phyloP scores from a whole-genome alignment of 2,888 invertebrate genomes.

The Drosophila macrothrix region DNA sequence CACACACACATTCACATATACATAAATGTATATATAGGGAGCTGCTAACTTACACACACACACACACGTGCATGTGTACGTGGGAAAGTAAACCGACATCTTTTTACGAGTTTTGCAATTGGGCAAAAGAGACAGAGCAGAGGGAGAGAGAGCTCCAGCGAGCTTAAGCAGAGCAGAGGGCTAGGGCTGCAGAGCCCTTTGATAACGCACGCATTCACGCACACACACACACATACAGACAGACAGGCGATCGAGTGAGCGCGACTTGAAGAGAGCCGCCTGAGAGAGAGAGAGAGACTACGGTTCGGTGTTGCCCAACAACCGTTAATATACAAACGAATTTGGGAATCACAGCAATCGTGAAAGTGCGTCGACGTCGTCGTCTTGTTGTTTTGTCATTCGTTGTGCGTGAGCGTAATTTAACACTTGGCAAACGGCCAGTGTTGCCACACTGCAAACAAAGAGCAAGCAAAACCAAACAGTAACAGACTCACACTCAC shows the following conservation, averaged over 20 bases:
- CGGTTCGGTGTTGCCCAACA: constrained; percentile 46
- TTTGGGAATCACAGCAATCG: constrained; percentile 66
- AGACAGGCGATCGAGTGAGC: constrained; percentile 29
- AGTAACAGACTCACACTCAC: not conserved
- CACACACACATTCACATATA: constrained; percentile 23
- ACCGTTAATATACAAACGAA: constrained; percentile 47
- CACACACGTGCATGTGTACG: constrained; percentile 50
- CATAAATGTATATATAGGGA: constrained; percentile 37
- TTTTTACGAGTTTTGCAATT: constrained; percentile 79
- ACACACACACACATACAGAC: constrained; percentile 19
- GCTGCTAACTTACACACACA: constrained; percentile 38
- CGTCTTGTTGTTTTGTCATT: constrained; percentile 2
- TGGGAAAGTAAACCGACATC: constrained; percentile 81
- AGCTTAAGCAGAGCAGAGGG: constrained; percentile 41
- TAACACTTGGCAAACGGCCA: constrained; percentile 27
- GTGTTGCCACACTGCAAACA: constrained; percentile 47
- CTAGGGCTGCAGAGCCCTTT: constrained; percentile 65
- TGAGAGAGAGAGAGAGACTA: constrained; percentile 18
- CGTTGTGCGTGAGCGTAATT: constrained; percentile 47
- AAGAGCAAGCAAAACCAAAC: constrained; percentile 7
- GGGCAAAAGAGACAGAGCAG: constrained; percentile 26
- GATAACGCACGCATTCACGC: constrained; percentile 53
- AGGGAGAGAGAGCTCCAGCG: constrained; percentile 11
- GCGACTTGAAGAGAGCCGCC: constrained; percentile 14
- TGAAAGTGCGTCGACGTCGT: constrained; percentile 66